Percentiles rank a stretch among this genome's conserved stretches.
Conservation (phyloP, 2,113 vertebrate species). For the Protobothrops mucrosquamatus region DNA sequence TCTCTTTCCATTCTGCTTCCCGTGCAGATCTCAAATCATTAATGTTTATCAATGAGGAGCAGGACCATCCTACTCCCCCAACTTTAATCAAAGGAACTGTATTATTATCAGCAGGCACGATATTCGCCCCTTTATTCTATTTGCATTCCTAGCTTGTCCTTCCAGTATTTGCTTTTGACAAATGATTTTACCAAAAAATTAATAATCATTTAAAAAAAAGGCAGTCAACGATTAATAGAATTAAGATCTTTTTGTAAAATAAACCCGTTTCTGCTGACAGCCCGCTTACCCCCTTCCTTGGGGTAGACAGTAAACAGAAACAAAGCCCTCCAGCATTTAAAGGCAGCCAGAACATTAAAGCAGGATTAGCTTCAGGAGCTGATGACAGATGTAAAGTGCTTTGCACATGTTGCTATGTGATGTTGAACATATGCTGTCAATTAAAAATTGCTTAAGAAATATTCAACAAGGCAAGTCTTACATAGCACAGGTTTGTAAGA, state of each 20-base stretch:
- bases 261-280: constrained; percentile 48
- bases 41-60: neutral
- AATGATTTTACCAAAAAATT: constrained; percentile 39
- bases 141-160: constrained; percentile 20
- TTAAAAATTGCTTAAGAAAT: constrained; percentile 74
- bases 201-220: constrained; percentile 25
- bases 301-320: constrained; percentile 61
- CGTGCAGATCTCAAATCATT: neutral
- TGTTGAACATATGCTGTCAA: constrained; percentile 69
- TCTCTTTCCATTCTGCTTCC: neutral
- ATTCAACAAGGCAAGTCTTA: constrained; percentile 68
- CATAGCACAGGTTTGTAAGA: constrained; percentile 45
- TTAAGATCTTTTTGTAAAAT: constrained; percentile 46
- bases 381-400: constrained; percentile 67
- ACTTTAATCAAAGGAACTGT: neutral
- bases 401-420: constrained; percentile 62
- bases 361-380: constrained; percentile 59
- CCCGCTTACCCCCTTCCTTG: constrained; percentile 1
- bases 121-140: neutral
- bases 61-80: neutral
- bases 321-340: constrained; percentile 56
- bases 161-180: constrained; percentile 13
- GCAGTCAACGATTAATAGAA: constrained; percentile 50
- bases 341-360: constrained; percentile 57
- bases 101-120: neutral